Evolutionary conservation across 1,140 invertebrate species (phyloP).

Genomic region (Anadara kagoshimensis): DNA sequence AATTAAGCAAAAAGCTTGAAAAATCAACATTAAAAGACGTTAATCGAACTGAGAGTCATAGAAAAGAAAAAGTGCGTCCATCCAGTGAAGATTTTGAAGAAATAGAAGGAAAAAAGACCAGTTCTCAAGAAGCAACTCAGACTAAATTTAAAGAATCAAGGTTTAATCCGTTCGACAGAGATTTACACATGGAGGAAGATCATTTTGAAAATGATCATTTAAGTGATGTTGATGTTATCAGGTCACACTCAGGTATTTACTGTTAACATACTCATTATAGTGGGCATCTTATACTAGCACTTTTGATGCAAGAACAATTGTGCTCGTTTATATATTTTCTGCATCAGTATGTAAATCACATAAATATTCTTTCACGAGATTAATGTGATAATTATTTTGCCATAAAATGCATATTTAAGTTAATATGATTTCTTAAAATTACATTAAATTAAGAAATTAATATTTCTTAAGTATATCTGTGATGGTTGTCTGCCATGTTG

Average conservation of each 20-base stretch:
- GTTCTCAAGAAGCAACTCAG: slow-evolving; percentile 1
- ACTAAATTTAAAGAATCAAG: slow-evolving; percentile 31
- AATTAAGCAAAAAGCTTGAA: slow-evolving; percentile 10
- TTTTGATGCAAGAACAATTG: no score
- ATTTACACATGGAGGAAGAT: slow-evolving; percentile 57
- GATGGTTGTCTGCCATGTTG: no score
- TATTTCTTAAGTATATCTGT: no score
- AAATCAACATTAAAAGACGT: slow-evolving; percentile 1
- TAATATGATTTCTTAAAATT: no score
- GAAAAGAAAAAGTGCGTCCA: background rate
- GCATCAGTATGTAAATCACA: no score
- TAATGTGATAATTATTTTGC: no score
- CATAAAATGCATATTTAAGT: no score
- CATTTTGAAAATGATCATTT: slow-evolving; percentile 43
- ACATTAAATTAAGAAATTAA: no score
- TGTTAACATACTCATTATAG: no score
- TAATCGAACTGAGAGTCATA: background rate
- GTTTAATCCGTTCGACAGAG: slow-evolving; percentile 62
- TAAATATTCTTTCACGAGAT: no score
- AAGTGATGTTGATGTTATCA: background rate
- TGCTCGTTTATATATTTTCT: no score
- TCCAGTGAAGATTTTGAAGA: background rate
- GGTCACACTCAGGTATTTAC: background rate
- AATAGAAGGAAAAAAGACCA: background rate
- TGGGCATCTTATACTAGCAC: no score